phyloP scores from a whole-genome alignment of 2,888 invertebrate genomes.

The Synanthedon tipuliformis region DNA sequence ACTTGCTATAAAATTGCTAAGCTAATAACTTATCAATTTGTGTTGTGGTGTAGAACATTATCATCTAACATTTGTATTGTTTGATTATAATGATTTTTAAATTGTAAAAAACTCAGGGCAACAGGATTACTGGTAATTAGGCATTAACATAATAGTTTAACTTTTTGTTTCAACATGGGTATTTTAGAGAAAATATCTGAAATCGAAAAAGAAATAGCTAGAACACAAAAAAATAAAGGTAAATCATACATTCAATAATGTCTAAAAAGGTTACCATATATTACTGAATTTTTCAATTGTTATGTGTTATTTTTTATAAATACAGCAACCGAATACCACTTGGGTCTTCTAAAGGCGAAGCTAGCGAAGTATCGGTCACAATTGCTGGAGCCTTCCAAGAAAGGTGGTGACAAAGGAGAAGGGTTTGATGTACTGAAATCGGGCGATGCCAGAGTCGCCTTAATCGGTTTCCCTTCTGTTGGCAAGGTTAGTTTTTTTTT shows the following conservation, averaged over 20 bases:
- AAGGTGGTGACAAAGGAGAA: constrained; percentile 90
- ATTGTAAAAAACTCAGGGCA: no score
- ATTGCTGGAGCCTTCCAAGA: constrained; percentile 93
- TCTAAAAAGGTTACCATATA: not conserved
- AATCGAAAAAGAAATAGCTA: constrained; percentile 97
- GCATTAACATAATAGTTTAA: not conserved
- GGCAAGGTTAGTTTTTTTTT: constrained; percentile 78
- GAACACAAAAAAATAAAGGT: constrained; percentile 99
- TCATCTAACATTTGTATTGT: no score
- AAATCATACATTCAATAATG: constrained; percentile 4
- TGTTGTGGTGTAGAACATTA: no score
- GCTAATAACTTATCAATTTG: no score
- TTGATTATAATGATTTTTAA: no score
- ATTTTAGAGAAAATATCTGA: constrained; percentile 99
- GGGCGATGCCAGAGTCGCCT: constrained; percentile 97
- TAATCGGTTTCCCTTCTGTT: constrained; percentile 99
- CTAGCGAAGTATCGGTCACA: constrained; percentile 95
- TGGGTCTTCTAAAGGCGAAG: constrained; percentile 97
- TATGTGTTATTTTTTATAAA: constrained; percentile 19
- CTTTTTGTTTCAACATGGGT: constrained; percentile 82
- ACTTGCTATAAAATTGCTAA: no score
- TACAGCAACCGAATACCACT: constrained; percentile 97
- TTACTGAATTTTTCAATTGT: not conserved
- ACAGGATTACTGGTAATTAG: no score
- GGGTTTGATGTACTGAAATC: constrained; percentile 99